Evolutionary conservation across 53 echinoderm and acorn worm species (phyloP).

Genomic region (Henricia sp.): DNA sequence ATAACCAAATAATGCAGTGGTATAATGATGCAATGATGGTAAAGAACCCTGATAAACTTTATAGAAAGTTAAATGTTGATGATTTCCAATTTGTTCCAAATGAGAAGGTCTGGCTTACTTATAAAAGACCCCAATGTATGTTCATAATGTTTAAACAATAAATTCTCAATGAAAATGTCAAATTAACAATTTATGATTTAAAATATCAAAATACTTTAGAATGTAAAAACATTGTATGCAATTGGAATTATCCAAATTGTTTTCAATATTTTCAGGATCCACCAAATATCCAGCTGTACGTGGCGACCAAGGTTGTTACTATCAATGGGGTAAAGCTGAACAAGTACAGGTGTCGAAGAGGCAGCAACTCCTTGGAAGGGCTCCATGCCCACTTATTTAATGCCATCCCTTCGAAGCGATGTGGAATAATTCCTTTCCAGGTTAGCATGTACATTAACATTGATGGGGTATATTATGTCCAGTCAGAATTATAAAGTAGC

Average conservation of each 20-base stretch:
- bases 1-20: no score
- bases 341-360: slow-evolving; percentile 66
- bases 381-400: slow-evolving; percentile 61
- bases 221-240: slow-evolving; percentile 24
- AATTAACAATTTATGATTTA: background rate
- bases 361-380: slow-evolving; percentile 60
- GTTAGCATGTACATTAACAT: slow-evolving; percentile 34
- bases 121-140: slow-evolving; percentile 2
- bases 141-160: background rate
- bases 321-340: slow-evolving; percentile 59
- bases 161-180: slow-evolving; percentile 5
- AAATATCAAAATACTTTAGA: slow-evolving; percentile 13
- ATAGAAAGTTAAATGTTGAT: no score
- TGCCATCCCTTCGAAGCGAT: slow-evolving; percentile 67
- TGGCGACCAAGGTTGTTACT: slow-evolving; percentile 59
- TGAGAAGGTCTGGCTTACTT: background rate
- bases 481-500: no score
- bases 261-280: slow-evolving; percentile 65
- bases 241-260: background rate
- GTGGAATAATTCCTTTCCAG: slow-evolving; percentile 69
- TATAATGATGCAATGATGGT: no score
- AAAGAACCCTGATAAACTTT: no score
- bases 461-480: no score
- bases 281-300: slow-evolving; percentile 64
- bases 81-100: no score